Percentiles rank a stretch among this genome's conserved stretches.
Evolutionary conservation across 2,797 vertebrate genomes (phyloP).

Genomic region (Lagodon rhomboides): DNA sequence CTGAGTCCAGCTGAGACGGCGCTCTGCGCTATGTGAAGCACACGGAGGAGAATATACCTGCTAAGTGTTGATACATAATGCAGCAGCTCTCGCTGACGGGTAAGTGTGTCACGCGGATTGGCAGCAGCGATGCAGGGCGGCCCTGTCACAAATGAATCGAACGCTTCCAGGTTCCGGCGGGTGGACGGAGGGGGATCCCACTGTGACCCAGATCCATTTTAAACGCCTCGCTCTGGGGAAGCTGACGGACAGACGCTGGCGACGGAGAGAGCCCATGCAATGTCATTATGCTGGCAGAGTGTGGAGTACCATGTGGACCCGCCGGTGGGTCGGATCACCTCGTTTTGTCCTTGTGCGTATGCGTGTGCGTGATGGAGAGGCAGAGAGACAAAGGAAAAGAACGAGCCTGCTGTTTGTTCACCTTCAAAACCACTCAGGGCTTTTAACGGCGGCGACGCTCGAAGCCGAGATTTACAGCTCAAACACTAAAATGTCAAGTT

Average conservation of each 20-base stretch:
- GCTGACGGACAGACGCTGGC: constrained; percentile 68
- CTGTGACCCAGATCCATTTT: constrained; percentile 82
- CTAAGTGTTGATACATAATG: constrained; percentile 58
- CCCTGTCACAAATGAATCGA: constrained; percentile 60
- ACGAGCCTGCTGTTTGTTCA: background rate
- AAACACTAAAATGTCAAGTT: background rate
- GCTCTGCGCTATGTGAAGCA: background rate
- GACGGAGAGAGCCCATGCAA: constrained; percentile 32
- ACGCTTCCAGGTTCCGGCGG: constrained; percentile 64
- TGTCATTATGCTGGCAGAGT: constrained; percentile 64
- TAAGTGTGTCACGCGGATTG: constrained; percentile 56
- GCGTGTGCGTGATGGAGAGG: constrained; percentile 16
- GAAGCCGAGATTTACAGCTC: background rate
- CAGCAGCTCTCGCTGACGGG: constrained; percentile 47
- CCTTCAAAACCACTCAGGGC: background rate
- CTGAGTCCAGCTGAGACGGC: constrained; percentile 5
- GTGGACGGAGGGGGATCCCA: constrained; percentile 74
- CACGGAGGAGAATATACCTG: constrained; percentile 18
- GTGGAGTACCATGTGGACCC: constrained; percentile 62
- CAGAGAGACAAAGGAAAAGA: background rate
- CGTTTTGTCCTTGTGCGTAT: constrained; percentile 60
- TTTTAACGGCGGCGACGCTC: constrained; percentile 3
- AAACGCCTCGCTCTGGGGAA: constrained; percentile 70
- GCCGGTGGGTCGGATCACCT: constrained; percentile 61
- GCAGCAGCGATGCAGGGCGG: constrained; percentile 34